phyloP scores from a whole-genome alignment of 2,888 invertebrate species.

The Empis livida region DNA sequence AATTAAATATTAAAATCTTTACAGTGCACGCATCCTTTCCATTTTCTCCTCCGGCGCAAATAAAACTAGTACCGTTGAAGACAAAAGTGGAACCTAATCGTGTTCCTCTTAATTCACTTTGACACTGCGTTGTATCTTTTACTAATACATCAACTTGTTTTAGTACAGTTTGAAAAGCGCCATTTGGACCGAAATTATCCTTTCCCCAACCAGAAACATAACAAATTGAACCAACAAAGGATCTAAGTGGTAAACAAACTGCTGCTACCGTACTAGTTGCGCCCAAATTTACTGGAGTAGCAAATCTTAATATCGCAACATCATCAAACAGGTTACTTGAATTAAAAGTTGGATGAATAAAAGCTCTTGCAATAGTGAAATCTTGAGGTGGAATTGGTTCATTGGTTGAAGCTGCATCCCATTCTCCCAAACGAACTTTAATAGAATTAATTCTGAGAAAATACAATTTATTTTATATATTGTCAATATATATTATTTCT shows the following conservation, averaged over 20 bases:
- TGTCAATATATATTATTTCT: not conserved
- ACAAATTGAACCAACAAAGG: conserved; percentile 40
- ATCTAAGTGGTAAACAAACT: conserved; percentile 42
- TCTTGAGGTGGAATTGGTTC: conserved; percentile 56
- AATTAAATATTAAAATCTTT: conserved; percentile 22
- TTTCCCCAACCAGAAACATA: conserved; percentile 83
- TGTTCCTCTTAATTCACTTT: conserved; percentile 47
- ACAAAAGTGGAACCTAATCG: conserved; percentile 49
- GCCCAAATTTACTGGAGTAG: conserved; percentile 42
- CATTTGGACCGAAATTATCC: conserved; percentile 47
- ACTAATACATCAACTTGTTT: conserved; percentile 67
- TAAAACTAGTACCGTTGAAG: conserved; percentile 52
- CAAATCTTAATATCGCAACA: conserved; percentile 64
- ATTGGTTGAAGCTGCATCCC: conserved; percentile 51
- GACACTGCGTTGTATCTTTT: conserved; percentile 50
- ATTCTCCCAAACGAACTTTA: conserved; percentile 62
- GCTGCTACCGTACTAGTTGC: conserved; percentile 45
- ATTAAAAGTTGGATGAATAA: conserved; percentile 53
- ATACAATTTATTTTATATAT: no score
- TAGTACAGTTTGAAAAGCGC: conserved; percentile 44
- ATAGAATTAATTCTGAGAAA: conserved; percentile 29
- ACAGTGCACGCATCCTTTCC: conserved; percentile 70
- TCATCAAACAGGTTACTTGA: conserved; percentile 63
- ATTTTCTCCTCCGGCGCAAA: conserved; percentile 66
- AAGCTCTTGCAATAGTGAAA: conserved; percentile 43